A percentile compares a stretch with the other conserved stretches of the same genome.
These are phyloP conservation scores for Tragelaphus buxtoni DNA, from an alignment of 2,113 vertebrate species.

Conservation along the genomic window DNA sequence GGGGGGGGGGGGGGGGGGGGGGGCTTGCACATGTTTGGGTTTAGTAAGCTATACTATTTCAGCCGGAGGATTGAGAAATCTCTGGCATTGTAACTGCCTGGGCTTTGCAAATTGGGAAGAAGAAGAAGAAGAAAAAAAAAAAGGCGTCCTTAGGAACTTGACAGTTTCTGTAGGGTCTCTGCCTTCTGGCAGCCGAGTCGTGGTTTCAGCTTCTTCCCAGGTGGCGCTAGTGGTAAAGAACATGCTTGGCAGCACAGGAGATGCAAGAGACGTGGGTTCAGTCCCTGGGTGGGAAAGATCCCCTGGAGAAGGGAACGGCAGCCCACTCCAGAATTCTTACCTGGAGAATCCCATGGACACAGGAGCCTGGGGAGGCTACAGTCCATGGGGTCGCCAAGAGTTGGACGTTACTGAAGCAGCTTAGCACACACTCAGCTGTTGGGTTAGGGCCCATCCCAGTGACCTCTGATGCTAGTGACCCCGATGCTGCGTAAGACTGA, in stretches of 20 bases:
- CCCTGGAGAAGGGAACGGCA: background rate
- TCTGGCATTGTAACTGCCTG: background rate
- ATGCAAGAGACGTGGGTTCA: background rate
- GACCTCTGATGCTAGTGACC: background rate
- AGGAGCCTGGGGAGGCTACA: background rate
- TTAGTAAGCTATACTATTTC: background rate
- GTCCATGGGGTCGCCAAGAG: background rate
- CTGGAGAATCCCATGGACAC: background rate
- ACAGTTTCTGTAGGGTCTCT: background rate
- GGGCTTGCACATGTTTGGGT: accelerated
- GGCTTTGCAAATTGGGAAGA: background rate
- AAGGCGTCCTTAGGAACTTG: too few relatives aligned
- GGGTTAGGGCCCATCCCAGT: background rate
- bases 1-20: too few relatives aligned
- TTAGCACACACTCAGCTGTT: background rate
- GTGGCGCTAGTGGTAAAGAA: background rate
- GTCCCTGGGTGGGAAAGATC: background rate
- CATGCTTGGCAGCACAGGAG: background rate
- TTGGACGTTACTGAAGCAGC: accelerated
- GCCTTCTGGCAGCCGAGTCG: accelerated
- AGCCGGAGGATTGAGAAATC: too few relatives aligned
- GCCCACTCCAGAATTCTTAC: background rate
- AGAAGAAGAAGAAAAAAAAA: too few relatives aligned
- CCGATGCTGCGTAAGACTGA: background rate
- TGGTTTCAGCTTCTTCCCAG: background rate